Percentiles rank a stretch among this genome's conserved stretches.
Conservation (phyloP, 2,888 invertebrate species). For the Cremastinae sp. region DNA sequence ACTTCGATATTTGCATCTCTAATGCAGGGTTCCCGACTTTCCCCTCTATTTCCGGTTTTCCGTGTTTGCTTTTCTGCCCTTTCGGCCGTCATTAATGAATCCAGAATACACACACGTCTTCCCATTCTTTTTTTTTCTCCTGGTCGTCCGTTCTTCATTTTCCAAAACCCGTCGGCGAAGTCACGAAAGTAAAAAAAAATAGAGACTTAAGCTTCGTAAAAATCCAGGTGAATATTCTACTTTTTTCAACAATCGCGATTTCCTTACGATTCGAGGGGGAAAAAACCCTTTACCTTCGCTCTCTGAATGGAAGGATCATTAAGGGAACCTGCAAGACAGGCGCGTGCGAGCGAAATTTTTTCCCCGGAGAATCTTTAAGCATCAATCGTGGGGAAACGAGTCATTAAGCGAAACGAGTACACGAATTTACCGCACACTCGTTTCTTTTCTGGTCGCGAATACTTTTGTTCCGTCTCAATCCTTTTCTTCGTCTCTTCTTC, state of each 20-base stretch:
- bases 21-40: conserved; percentile 8
- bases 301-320: conserved; percentile 45
- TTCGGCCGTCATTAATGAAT: conserved; percentile 44
- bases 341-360: conserved; percentile 40
- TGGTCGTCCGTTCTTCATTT: neutral
- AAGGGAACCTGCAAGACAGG: conserved; percentile 52
- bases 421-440: neutral
- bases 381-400: neutral
- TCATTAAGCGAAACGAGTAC: conserved; percentile 58
- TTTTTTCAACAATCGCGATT: too few species aligned
- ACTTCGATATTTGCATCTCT: conserved; percentile 43
- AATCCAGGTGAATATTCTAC: neutral
- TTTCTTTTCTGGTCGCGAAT: too few species aligned
- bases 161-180: conserved; percentile 14
- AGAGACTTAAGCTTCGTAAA: too few species aligned
- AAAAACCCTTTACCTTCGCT: conserved; percentile 22
- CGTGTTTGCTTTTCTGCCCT: conserved; percentile 38
- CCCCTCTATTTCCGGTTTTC: conserved; percentile 53
- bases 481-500: neutral
- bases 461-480: neutral
- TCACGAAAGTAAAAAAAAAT: conserved; percentile 34
- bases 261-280: conserved; percentile 9
- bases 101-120: conserved; percentile 34
- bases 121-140: neutral
- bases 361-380: too few species aligned